Base-by-base conservation (phyloP, 2,797 vertebrate genomes). In the Sebastes vulpes region DNA sequence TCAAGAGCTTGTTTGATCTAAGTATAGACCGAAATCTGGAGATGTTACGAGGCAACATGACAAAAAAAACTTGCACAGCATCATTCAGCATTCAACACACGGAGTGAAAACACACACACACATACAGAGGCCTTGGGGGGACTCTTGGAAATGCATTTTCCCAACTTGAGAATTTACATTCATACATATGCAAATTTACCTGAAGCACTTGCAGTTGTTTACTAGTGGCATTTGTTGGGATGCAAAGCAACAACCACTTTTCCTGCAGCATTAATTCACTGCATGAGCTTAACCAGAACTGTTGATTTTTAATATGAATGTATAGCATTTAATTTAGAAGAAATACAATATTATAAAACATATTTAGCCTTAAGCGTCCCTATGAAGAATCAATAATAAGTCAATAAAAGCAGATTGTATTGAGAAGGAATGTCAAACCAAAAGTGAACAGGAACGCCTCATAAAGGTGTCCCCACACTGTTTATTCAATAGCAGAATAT, bases 1-100 rank as follows among this genome's bases (percentile, higher is more conserved):
- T 82, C 68, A 92, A 86, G 75, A 87, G 80, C 29, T 25, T n/a
- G 59, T 91, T 93, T 92, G 87, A 89, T 90, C 87, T 90, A 91
- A 92, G 84, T 89, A 78, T 90, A 88, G 84, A 78, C 5, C 1
- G 38, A 72, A 82, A 80, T 88, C 57, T 84, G 56, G 78, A 79
- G 67, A 86, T 77, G 73, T 81, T 82, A 69, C 67, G 78, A 60
- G 25, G 75, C 66, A 61, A 42, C 72, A 53, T 65, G 32, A 50
- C 56, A 80, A 63, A 18, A 64, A 56, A 75, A 77, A 82, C 63
- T 75, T 59, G 28, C 56, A 60, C 28, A 68, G 73, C 42, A 18
- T 84, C 74, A 77, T 56, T 82, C 73, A 81, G 59, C 48, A 60
- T 78, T 84, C 66, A 60, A 58, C 61, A 66, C 67, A 63, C 35